A percentile compares a stretch with the other conserved stretches of the same genome.
Evolutionary conservation across 2,888 invertebrate species (phyloP).

Genomic region (Himalopsyche japonica): DNA sequence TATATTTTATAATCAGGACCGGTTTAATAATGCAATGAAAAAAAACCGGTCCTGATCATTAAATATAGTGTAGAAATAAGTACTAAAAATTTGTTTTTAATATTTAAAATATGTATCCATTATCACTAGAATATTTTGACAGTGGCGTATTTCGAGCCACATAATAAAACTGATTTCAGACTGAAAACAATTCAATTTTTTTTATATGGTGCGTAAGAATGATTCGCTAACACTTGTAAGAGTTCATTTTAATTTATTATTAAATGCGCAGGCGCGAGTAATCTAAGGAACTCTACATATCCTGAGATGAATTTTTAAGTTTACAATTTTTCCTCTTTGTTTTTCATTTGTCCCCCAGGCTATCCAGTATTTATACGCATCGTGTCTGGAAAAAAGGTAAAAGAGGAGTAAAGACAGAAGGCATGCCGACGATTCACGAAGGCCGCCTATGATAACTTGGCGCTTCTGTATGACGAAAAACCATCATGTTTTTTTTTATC

Average conservation of each 20-base stretch:
- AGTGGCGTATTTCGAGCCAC: too few relatives aligned
- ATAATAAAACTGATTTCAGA: too few relatives aligned
- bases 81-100: too few relatives aligned
- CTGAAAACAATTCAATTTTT: background rate
- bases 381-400: slow-evolving; percentile 14
- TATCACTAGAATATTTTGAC: too few relatives aligned
- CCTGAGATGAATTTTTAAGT: slow-evolving; percentile 40
- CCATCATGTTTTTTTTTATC: background rate
- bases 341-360: slow-evolving; percentile 39
- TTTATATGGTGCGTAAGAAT: background rate
- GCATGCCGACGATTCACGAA: slow-evolving; percentile 7
- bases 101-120: too few relatives aligned
- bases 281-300: slow-evolving; percentile 10
- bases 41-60: too few relatives aligned
- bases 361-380: slow-evolving; percentile 37
- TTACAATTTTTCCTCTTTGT: slow-evolving; percentile 41
- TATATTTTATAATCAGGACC: too few relatives aligned
- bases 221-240: background rate
- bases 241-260: background rate
- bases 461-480: background rate
- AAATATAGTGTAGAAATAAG: too few relatives aligned
- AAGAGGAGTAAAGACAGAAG: background rate
- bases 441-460: slow-evolving; percentile 15
- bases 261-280: background rate
- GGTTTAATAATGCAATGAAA: too few relatives aligned